Evolutionary conservation across 2,888 invertebrate species (phyloP), one percentile per base, ranked within the genome.

Genomic region (Phrixothrix hirtus): DNA sequence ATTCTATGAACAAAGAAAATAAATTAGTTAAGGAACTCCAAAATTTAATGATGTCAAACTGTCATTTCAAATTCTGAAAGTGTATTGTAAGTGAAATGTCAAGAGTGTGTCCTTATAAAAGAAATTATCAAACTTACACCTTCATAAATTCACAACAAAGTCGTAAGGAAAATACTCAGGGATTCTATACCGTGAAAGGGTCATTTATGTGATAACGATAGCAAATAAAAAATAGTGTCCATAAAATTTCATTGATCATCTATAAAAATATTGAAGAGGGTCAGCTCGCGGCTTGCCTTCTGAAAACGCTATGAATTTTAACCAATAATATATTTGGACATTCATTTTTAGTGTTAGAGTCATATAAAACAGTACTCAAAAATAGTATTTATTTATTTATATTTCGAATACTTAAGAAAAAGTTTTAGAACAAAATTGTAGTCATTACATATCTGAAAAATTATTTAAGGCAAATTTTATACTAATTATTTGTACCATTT

Each of bases 191-290:
- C 44, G 56, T 48, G 53, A 55, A 52, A 54, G 53, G 46, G 37
- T 51, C 59, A 55, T 58, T 61, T 62, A 59, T 58, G 60, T 55
- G 61, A 63, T 60, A 63, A 63, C 61, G 58, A 60, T 52, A 49
- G 53, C 47, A 47, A 57, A 57, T 58, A 59, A 60, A 61, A 61
- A 61, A 60, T 55, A 56, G 49, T 48, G 57, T 39, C 57, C 58
- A 54, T 63, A 63, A 63, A 60, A 63, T 63, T 63, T 63, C 63
- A 63, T 63, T 63, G 61, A 63, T 57, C 61, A 54, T 48, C 52
- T 52, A 57, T 62, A 62, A 62, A 62, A 62, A 61, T 61, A 61
- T 62, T 59, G 59, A 55, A 55, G 58, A 49, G 55, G 59, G 50
- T 55, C 50, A 47, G 38, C 41, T 46, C 50, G 46, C 43, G 39